Evolutionary conservation across 2,888 invertebrate species (phyloP).

Genomic region (Trachelus iudaicus): DNA sequence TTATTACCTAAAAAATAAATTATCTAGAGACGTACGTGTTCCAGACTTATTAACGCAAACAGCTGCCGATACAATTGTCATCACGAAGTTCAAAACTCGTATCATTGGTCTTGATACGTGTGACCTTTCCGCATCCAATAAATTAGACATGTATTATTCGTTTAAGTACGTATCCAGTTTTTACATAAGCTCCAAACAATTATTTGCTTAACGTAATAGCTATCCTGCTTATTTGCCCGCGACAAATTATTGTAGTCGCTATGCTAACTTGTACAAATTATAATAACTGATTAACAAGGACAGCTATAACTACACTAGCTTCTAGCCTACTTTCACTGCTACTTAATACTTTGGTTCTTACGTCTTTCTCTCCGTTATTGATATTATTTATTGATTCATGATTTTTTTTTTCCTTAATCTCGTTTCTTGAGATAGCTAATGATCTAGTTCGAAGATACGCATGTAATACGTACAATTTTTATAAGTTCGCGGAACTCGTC

Average conservation of each 20-base stretch:
- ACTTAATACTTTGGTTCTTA: conserved; percentile 54
- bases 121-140: neutral
- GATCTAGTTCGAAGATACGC: neutral
- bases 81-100: neutral
- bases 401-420: neutral
- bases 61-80: neutral
- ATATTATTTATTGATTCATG: neutral
- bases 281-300: neutral
- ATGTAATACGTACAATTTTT: neutral
- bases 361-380: conserved; percentile 11
- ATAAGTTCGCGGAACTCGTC: neutral
- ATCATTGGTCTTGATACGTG: neutral
- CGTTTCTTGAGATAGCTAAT: neutral
- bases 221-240: neutral
- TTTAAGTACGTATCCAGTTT: neutral
- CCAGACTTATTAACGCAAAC: neutral
- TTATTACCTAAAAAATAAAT: neutral
- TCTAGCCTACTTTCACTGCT: neutral
- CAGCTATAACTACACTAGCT: neutral
- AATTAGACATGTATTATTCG: neutral
- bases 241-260: neutral
- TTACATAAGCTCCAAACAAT: neutral
- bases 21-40: neutral
- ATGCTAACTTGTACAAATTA: neutral
- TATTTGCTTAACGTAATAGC: neutral